phyloP scores from a whole-genome alignment of 2,113 vertebrate species.

The Rhagologus leucostigma region DNA sequence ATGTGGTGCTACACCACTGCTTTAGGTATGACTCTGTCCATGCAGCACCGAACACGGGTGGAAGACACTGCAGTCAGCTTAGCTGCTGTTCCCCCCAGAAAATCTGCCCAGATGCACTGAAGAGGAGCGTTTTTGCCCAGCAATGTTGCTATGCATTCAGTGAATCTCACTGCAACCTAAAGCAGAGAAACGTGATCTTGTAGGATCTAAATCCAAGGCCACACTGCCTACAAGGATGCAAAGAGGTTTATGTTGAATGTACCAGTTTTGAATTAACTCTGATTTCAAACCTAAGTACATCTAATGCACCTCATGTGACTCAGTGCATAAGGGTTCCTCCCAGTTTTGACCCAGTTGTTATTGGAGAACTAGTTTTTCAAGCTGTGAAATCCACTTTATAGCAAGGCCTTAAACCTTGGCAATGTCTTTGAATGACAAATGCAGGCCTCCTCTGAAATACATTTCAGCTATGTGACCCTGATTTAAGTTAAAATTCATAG shows the following conservation, averaged over 20 bases:
- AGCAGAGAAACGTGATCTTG: background rate
- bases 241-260: background rate
- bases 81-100: background rate
- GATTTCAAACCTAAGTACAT: background rate
- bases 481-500: slow-evolving; percentile 65
- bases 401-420: slow-evolving; percentile 20
- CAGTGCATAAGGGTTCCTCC: background rate
- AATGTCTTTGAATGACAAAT: slow-evolving; percentile 46
- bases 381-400: background rate
- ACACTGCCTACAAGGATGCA: background rate
- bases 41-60: background rate
- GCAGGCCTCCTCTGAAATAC: slow-evolving; percentile 9
- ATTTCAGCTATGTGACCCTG: slow-evolving; percentile 30
- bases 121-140: background rate
- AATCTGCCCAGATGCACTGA: background rate
- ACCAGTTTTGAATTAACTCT: background rate
- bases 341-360: slow-evolving; percentile 5
- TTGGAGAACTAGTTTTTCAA: slow-evolving; percentile 12
- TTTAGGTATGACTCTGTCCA: background rate
- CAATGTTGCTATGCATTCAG: background rate
- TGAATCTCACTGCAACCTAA: background rate
- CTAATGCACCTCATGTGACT: slow-evolving; percentile 8
- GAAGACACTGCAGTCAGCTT: background rate
- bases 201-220: background rate
- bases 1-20: background rate